Evolutionary conservation across 2,888 invertebrate species (phyloP).

Genomic region (Metellina segmentata): DNA sequence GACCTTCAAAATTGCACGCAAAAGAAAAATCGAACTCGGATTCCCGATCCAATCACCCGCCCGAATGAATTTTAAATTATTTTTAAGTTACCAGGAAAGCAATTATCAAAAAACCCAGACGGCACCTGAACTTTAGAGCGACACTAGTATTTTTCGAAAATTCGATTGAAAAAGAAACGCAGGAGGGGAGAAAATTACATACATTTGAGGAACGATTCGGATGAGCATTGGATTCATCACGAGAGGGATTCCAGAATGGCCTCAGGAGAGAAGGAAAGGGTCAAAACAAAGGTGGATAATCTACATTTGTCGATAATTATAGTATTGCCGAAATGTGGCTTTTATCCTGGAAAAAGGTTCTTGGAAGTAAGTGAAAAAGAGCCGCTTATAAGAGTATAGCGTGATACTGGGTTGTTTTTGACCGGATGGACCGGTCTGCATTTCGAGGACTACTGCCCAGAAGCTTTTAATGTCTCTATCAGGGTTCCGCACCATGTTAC

Average conservation of each 20-base stretch:
- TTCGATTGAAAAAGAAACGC: background rate
- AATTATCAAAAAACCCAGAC: too few species aligned
- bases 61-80: too few species aligned
- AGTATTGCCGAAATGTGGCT: background rate
- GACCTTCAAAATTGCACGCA: too few species aligned
- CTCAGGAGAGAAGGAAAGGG: background rate
- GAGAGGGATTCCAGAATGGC: background rate
- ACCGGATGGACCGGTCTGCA: background rate
- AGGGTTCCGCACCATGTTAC: too few species aligned
- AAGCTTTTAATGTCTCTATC: too few species aligned
- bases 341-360: background rate
- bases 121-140: too few species aligned
- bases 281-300: background rate
- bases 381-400: background rate
- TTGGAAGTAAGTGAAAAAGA: background rate
- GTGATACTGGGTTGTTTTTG: background rate
- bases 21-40: too few species aligned
- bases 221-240: background rate
- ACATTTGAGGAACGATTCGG: background rate
- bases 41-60: too few species aligned
- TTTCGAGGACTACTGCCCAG: too few species aligned
- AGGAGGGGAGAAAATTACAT: background rate
- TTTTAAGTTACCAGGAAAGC: too few species aligned
- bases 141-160: background rate
- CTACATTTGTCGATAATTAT: slow-evolving; percentile 1